Evolutionary conservation across 2,113 vertebrate species (phyloP), one percentile per base, ranked within the genome.

Genomic region (Silurus glanis): DNA sequence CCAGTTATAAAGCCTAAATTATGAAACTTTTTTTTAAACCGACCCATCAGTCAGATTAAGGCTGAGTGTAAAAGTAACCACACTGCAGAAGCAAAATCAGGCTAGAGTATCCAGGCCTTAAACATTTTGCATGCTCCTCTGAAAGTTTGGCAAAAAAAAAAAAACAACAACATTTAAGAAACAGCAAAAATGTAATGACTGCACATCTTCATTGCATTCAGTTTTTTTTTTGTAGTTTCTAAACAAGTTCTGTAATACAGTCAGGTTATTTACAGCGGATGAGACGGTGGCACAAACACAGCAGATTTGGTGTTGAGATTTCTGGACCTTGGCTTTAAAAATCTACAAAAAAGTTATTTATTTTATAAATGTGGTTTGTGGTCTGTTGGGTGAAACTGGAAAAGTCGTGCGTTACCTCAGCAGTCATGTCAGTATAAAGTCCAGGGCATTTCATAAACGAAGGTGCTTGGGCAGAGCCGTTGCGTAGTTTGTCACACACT

Each of bases 261-360:
- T 51, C 64, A 59, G 28, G n/a, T 2, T 55, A 76, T 82, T 82
- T 83, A 82, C 69, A 82, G 58, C 9, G 53, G 47, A 45, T 19
- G 19, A 37, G 6, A 16, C 17, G 47, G 58, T 10, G 7, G 47
- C n/a, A 79, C 74, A 64, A 72, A 55, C 62, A 83, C n/a, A 51
- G 1, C 6, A 6, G 8, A 59, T 72, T 81, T 61, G 78, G 62
- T 61, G 13, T 81, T 51, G 37, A 61, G 66, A 19, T 55, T 82
- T 66, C 9, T 2, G 49, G 47, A 76, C 21, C 80, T 76, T 76
- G 80, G 69, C 71, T 55, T 85, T 6, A 37, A 19, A 14, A 84
- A 25, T 47, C 7, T 51, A 74, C 45, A 55, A 80, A 56, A 80
- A 17, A 53, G 8, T 49, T 16, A 28, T 80, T 74, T 17, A 49